These are phyloP conservation scores for Telmatochromis sp. DNA, from an alignment of 2,113 vertebrate species.

Conservation along the genomic window DNA sequence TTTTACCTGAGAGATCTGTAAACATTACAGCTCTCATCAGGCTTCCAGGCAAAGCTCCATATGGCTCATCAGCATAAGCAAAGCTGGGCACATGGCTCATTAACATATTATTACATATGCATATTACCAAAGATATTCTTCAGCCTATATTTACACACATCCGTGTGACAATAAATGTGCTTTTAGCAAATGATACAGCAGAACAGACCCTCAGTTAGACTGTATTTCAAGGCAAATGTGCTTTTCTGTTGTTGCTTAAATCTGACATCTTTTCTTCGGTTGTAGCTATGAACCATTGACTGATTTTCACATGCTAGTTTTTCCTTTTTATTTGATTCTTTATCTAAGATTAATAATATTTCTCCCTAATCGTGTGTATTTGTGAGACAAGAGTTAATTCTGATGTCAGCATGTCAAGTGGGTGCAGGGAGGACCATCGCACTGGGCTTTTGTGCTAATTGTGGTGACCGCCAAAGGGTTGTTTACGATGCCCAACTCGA, in stretches of 20 bases:
- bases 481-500: background rate
- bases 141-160: background rate
- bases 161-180: background rate
- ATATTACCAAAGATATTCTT: background rate
- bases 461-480: background rate
- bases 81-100: background rate
- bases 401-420: background rate
- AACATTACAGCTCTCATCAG: background rate
- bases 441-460: background rate
- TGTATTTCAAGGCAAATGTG: background rate
- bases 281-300: background rate
- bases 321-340: background rate
- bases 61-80: background rate
- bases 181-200: background rate
- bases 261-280: background rate
- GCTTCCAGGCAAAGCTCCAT: background rate
- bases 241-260: background rate
- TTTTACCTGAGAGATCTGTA: background rate
- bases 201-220: background rate
- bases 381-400: background rate
- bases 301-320: background rate
- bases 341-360: background rate
- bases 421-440: background rate
- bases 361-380: background rate
- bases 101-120: background rate